A percentile compares a stretch with the other conserved stretches of the same genome.
Evolutionary conservation across 2,797 vertebrate genomes (phyloP).

Genomic region (Glyptemys insculpta): DNA sequence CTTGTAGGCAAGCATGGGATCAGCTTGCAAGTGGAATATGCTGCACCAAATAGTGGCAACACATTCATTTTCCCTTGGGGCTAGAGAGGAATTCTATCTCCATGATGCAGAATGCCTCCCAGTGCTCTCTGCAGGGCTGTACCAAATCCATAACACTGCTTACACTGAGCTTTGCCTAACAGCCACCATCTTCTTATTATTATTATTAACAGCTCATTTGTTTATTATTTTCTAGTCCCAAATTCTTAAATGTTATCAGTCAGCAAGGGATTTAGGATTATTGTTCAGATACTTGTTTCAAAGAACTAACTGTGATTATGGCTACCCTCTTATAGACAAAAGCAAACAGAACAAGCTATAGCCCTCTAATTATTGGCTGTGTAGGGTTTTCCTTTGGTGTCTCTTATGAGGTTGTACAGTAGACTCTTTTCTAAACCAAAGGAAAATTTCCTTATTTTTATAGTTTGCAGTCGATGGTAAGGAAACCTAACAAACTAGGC

Average conservation of each 20-base stretch:
- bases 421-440: neutral
- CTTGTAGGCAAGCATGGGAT: neutral
- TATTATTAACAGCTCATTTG: no score
- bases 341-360: neutral
- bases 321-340: neutral
- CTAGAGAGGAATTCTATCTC: neutral
- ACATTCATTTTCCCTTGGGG: neutral
- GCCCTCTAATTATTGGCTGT: neutral
- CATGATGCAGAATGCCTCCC: neutral
- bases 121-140: neutral
- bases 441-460: neutral
- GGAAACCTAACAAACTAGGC: neutral
- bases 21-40: neutral
- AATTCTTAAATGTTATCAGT: neutral
- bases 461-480: neutral
- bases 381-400: neutral
- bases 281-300: neutral
- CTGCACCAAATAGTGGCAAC: neutral
- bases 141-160: neutral
- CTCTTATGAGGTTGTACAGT: neutral
- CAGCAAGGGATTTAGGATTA: neutral
- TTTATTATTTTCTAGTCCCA: neutral
- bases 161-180: conserved; percentile 3
- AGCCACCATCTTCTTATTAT: neutral
- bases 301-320: neutral